Conservation (phyloP, 2,888 invertebrate species). For the Melieria omissa region DNA sequence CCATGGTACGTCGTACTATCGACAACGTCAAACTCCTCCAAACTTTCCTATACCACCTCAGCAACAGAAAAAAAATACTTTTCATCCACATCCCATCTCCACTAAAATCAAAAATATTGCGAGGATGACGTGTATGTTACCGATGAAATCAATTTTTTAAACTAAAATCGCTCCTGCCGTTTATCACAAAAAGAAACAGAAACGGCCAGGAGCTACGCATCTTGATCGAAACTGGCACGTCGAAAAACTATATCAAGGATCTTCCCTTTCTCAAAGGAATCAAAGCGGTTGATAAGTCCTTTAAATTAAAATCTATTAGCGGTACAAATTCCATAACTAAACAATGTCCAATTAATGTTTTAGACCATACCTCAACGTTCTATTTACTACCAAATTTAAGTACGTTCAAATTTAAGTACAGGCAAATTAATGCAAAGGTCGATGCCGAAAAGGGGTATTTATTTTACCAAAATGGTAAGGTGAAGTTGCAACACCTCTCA, state of each 20-base stretch:
- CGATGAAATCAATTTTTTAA: conserved; percentile 11
- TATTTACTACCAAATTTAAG: too few relatives aligned
- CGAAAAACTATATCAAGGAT: neutral
- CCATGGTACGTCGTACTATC: neutral
- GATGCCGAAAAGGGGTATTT: too few relatives aligned
- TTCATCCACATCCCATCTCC: neutral
- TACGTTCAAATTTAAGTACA: too few relatives aligned
- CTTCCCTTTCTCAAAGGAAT: neutral
- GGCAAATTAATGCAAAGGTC: too few relatives aligned
- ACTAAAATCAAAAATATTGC: neutral
- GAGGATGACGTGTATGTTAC: neutral
- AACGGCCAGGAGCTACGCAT: conserved; percentile 16
- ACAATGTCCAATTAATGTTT: neutral
- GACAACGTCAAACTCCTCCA: neutral
- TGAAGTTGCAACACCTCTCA: too few relatives aligned
- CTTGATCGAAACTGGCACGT: conserved; percentile 5
- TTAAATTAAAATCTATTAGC: conserved; percentile 35
- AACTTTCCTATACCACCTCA: neutral
- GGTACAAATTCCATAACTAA: conserved; percentile 22
- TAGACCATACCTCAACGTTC: too few relatives aligned
- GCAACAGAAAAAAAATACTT: neutral
- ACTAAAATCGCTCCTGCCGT: conserved; percentile 15
- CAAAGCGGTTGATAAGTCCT: neutral
- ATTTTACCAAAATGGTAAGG: too few relatives aligned
- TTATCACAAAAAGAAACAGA: conserved; percentile 4